A percentile compares a stretch with the other conserved stretches of the same genome.
Conservation (phyloP, 2,113 vertebrate genomes). For the Todiramphus chloris region DNA sequence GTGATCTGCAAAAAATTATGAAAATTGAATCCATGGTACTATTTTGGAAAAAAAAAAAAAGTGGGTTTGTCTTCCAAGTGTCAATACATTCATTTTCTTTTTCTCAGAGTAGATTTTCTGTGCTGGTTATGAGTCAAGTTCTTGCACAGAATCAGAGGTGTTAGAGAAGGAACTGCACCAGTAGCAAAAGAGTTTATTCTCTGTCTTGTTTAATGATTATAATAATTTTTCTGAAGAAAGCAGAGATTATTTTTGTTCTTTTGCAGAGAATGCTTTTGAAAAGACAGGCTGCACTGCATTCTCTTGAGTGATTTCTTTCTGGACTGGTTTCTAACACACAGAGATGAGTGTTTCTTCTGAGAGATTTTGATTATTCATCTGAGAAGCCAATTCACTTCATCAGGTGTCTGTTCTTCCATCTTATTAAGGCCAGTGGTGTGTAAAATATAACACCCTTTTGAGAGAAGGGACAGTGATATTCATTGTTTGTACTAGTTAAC, state of each 20-base stretch:
- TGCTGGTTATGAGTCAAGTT: neutral
- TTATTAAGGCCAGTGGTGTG: neutral
- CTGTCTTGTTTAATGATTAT: neutral
- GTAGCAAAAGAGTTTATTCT: neutral
- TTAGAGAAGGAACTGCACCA: neutral
- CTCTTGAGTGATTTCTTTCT: neutral
- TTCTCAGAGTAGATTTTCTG: neutral
- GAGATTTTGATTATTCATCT: neutral
- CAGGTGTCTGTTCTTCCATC: neutral
- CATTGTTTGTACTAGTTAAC: neutral
- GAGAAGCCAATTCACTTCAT: neutral
- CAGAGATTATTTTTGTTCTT: neutral
- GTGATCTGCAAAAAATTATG: neutral
- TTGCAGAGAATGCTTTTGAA: neutral
- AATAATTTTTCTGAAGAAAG: neutral
- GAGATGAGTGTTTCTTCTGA: neutral
- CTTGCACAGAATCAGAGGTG: neutral
- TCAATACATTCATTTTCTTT: neutral
- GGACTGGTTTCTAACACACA: neutral
- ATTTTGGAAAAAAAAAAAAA: neutral
- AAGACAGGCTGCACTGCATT: neutral
- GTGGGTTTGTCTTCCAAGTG: neutral
- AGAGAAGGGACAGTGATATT: neutral
- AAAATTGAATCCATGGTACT: neutral
- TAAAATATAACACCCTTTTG: neutral